Conservation (phyloP, 2,888 invertebrate species). For the Copidosoma aretas region DNA sequence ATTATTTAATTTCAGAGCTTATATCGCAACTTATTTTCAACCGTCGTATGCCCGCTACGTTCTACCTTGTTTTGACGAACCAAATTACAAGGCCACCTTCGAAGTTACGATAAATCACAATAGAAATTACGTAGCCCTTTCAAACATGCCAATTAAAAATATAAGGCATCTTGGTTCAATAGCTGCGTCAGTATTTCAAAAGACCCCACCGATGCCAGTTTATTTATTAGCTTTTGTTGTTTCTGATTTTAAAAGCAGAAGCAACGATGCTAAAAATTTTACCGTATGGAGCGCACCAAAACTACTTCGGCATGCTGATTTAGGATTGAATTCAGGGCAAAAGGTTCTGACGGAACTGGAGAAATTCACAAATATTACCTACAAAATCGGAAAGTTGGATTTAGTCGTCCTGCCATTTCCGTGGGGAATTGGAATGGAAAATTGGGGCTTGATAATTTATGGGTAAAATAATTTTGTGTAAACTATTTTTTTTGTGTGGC, state of each 20-base stretch:
- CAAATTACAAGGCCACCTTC: constrained; percentile 81
- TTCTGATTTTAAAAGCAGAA: constrained; percentile 70
- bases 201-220: constrained; percentile 89
- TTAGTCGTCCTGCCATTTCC: no score
- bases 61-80: constrained; percentile 89
- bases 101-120: constrained; percentile 72
- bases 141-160: constrained; percentile 75
- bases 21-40: constrained; percentile 82
- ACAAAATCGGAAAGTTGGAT: constrained; percentile 2
- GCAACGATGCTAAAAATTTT: constrained; percentile 12
- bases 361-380: background rate
- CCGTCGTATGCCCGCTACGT: constrained; percentile 80
- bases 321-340: background rate
- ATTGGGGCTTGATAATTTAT: constrained; percentile 14
- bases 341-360: background rate
- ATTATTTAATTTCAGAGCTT: constrained; percentile 61
- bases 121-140: constrained; percentile 67
- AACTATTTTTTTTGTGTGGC: background rate
- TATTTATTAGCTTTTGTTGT: constrained; percentile 89
- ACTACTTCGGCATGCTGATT: background rate
- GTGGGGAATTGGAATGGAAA: background rate
- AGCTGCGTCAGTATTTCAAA: constrained; percentile 70
- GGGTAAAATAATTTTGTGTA: background rate
- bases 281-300: constrained; percentile 26
- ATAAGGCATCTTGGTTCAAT: background rate